Base-by-base conservation (phyloP, 2,888 invertebrate species). In the Thecocarcelia acutangulata region DNA sequence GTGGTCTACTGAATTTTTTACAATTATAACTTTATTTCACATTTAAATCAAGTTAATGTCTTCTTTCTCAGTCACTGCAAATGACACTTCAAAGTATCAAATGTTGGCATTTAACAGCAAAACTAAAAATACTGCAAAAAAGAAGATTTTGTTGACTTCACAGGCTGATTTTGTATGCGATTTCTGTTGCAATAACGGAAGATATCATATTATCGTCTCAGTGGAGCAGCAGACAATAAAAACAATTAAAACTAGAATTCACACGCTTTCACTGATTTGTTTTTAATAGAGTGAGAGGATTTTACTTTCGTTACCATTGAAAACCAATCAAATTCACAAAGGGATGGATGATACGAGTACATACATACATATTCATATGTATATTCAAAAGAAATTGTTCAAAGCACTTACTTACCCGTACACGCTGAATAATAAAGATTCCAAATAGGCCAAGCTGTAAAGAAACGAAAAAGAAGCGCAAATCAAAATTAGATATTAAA, bases 241-340 rank as follows among this genome's bases (percentile, higher is more conserved):
- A 73, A 50, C 19, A 17, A 19, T 24, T 21, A 48, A 52, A 73
- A 52, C 40, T 44, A 70, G 86, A 89, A 88, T 90, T 90, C 90
- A 89, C 90, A 90, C 90, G 90, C 89, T 90, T 90, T 90, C 89
- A 89, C 89, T 89, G 86, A 83, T 86, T 63, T 64, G 46, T 11
- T 15, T 15, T 24, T 58, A 17, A 6, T 3, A 61, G 4, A n/a
- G 37, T 61, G 21, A 42, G 6, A 37, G 61, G 33, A 46, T 75
- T 75, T 79, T 73, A 78, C 70, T 79, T 68, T 72, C 66, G 40
- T 63, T 78, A 58, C 40, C 75, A 46, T 33, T 59, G 54, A 13
- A 59, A 79, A 33, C n/a, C 19, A 66, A 44, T 50, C 59, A 66
- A 52, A 63, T 33, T 33, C 80, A 37, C 12, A 56, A 46, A 63